A percentile compares a stretch with the other conserved stretches of the same genome.
These are phyloP conservation scores for Chaetura pelagica DNA, from an alignment of 2,113 vertebrate genomes.

Conservation along the genomic window DNA sequence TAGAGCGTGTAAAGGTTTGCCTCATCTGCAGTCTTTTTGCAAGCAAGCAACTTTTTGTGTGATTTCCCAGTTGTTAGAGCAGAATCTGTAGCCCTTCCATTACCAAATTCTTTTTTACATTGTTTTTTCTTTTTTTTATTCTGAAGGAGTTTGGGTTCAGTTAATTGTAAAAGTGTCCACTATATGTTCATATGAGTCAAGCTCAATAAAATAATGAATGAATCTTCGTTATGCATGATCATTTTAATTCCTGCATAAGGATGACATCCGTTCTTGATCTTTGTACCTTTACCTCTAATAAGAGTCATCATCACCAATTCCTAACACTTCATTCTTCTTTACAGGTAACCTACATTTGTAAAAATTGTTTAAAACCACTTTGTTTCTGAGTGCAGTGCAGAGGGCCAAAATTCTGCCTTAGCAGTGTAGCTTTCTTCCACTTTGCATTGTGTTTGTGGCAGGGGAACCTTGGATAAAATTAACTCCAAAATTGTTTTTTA, in stretches of 20 bases:
- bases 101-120: background rate
- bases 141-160: conserved; percentile 14
- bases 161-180: conserved; percentile 5
- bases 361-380: background rate
- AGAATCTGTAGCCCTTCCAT: background rate
- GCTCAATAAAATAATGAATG: conserved; percentile 37
- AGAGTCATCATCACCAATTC: conserved; percentile 47
- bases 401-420: background rate
- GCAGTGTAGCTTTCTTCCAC: background rate
- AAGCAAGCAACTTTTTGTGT: background rate
- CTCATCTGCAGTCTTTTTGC: background rate
- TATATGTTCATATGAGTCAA: background rate
- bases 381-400: background rate
- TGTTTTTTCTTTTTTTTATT: background rate
- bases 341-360: background rate
- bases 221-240: conserved; percentile 12
- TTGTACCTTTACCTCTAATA: conserved; percentile 36
- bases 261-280: conserved; percentile 49
- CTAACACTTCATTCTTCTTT: background rate
- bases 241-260: conserved; percentile 48
- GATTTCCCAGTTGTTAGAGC: background rate
- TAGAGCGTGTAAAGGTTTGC: background rate
- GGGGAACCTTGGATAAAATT: background rate
- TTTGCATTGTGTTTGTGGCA: background rate
- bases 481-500: background rate